Evolutionary conservation across 2,797 vertebrate species (phyloP), one percentile per base, ranked within the genome.

Genomic region (Pachyuromys duprasi): DNA sequence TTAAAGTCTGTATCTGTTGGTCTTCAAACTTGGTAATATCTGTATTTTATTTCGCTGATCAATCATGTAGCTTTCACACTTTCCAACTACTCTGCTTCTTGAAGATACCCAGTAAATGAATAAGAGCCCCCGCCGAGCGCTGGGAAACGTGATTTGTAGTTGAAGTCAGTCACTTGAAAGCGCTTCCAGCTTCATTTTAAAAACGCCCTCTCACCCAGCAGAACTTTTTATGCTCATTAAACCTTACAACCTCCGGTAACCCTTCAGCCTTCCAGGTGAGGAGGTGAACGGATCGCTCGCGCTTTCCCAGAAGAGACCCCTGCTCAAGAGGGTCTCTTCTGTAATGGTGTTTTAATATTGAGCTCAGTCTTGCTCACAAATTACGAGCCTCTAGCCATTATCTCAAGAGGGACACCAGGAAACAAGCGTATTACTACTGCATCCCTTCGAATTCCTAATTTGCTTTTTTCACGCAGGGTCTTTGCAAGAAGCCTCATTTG

Each of bases 201-300:
- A 96, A 96, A 93, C 24, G 2, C 60, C 78, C 91, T 96, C 53
- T 94, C 87, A 75, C 90, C 90, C 90, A 93, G 88, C 79, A 67
- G 86, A 97, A 91, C 74, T 93, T 86, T 93, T 92, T 86, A 20
- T 81, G 70, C 83, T 94, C 87, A 72, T 91, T 97, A 98, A 98
- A 97, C 97, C 98, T 97, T 96, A 97, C 78, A 98, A 98, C 98
- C 97, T 94, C 96, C 24, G 0, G 57, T 3, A 72, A 97, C 94
- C 97, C 96, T 97, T 97, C 94, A 96, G 96, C 95, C 96, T 97
- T 45, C 36, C 92, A 98, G 97, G 98, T 97, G 97, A 98, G 95
- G 94, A 97, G 96, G 4, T 98, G 97, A 97, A 90, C 86, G 97
- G 49, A 96, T 94, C 94, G 93, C 96, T 97, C 89, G 65, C 97